phyloP scores from a whole-genome alignment of 2,797 vertebrate species.

The Silurus aristotelis region DNA sequence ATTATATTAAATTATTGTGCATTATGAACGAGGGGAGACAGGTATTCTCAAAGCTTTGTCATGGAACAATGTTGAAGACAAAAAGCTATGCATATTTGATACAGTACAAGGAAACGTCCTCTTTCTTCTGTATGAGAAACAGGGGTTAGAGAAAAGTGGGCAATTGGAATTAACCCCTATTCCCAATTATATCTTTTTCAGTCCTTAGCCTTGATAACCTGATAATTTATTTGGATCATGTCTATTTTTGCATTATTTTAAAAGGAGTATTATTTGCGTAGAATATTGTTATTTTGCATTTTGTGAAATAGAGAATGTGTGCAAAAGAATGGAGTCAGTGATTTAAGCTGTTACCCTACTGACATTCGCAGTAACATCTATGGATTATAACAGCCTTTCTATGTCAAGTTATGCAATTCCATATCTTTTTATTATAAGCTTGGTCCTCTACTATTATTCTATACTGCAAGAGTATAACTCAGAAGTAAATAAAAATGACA shows the following conservation, averaged over 20 bases:
- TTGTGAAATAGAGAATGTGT: neutral
- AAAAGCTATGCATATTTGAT: neutral
- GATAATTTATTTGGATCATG: neutral
- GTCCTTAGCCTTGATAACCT: neutral
- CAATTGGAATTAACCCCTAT: neutral
- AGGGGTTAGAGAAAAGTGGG: neutral
- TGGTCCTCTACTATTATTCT: neutral
- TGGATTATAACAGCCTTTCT: neutral
- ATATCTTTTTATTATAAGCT: neutral
- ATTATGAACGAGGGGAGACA: neutral
- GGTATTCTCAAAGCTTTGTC: neutral
- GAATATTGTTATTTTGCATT: neutral
- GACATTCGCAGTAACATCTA: neutral
- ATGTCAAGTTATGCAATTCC: neutral
- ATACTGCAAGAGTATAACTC: neutral
- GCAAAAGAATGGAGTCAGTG: neutral
- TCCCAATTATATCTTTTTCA: too few species aligned
- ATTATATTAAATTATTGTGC: too few species aligned
- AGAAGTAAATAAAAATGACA: too few species aligned
- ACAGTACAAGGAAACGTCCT: neutral
- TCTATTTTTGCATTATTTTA: neutral
- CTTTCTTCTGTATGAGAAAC: neutral
- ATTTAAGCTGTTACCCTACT: neutral
- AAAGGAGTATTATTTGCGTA: neutral
- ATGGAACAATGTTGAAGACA: neutral